Evolutionary conservation across 2,113 vertebrate species (phyloP).

Genomic region (Dromiciops gliroides): DNA sequence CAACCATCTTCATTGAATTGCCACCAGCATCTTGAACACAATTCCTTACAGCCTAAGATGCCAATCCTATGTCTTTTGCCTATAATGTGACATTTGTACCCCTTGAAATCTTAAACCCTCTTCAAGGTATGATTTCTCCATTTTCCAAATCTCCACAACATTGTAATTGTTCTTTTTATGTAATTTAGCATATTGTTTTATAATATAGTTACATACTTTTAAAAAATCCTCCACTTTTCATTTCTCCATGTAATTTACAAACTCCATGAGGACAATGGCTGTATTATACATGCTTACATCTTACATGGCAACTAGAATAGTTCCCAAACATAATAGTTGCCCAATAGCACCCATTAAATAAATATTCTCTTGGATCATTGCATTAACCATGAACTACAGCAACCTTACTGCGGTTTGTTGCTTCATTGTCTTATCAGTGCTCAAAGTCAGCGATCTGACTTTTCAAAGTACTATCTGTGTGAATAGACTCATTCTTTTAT

Average conservation of each 20-base stretch:
- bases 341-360: not conserved
- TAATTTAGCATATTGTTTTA: not conserved
- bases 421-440: not conserved
- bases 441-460: not conserved
- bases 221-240: not conserved
- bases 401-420: not conserved
- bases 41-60: not conserved
- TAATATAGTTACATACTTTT: not conserved
- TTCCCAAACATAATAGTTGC: not conserved
- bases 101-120: not conserved
- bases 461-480: not conserved
- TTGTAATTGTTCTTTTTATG: not conserved
- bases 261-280: not conserved
- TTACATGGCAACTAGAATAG: too few relatives aligned
- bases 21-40: not conserved
- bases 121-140: not conserved
- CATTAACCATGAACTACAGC: not conserved
- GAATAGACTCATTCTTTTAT: not conserved
- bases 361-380: not conserved
- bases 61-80: not conserved
- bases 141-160: not conserved
- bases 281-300: not conserved
- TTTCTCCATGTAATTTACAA: not conserved
- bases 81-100: not conserved
- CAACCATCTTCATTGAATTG: too few relatives aligned